Evolutionary conservation across 2,113 vertebrate genomes (phyloP), one percentile per base, ranked within the genome.

Genomic region (Burhinus oedicnemus): DNA sequence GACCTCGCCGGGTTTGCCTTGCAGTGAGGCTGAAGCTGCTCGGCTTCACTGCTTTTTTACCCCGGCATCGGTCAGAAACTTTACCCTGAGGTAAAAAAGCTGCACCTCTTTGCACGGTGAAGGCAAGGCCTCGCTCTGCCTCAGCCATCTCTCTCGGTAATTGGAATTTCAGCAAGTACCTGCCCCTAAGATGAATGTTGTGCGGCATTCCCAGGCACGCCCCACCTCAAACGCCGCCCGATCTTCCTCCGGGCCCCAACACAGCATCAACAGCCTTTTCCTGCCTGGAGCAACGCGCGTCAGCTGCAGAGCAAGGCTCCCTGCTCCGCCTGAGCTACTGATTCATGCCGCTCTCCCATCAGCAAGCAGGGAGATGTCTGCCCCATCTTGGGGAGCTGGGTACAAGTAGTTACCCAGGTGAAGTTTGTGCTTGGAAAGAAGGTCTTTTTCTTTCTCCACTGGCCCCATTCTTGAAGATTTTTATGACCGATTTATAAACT

Each of bases 151-250:
- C 83, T 71, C 81, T 83, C 38, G 0, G 74, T 65, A 93, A 83
- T 2, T 90, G 89, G 87, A 95, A 97, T 96, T 95, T 96, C 94
- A 97, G 80, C 91, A 81, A 95, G 97, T 95, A 96, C 97, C 91
- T 97, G 89, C 95, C 96, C 78, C 84, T 93, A 93, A 94, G 89
- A 96, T 96, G 94, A 93, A 94, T 93, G 96, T 55, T 88, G 68
- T 49, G 45, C 22, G 2, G 93, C 93, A 91, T 96, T 97, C 91
- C 95, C 97, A 93, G 94, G 95, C 91, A 97, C 6, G 89, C 95
- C 95, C 84, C 89, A 65, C 96, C 84, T 80, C 32, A 3, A 90
- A 90, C 55, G 20, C 66, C 29, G 66, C 85, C 69, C 14, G 22
- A 21, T 89, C 83, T 94, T 95, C 86, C 89, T 95, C 91, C 4